phyloP scores from a whole-genome alignment of 2,797 vertebrate genomes.

The Leptatherina wallacei region DNA sequence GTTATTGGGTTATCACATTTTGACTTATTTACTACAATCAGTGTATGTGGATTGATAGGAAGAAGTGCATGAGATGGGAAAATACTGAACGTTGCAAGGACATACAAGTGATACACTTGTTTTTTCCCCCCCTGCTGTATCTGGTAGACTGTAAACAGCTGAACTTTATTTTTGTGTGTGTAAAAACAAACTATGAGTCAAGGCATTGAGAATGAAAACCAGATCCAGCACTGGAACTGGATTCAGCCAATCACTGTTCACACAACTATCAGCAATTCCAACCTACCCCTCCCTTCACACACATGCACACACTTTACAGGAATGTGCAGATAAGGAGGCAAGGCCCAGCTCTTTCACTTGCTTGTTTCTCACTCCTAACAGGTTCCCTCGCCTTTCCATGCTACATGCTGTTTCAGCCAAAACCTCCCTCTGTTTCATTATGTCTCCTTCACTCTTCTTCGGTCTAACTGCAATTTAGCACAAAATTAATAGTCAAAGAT shows the following conservation, averaged over 20 bases:
- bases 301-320: slow-evolving; percentile 59
- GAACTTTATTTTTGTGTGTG: slow-evolving; percentile 49
- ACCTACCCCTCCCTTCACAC: slow-evolving; percentile 50
- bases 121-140: slow-evolving; percentile 2
- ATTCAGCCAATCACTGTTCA: slow-evolving; percentile 72
- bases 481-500: slow-evolving; percentile 14
- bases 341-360: slow-evolving; percentile 53
- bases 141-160: background rate
- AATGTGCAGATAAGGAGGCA: slow-evolving; percentile 84
- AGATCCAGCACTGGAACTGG: slow-evolving; percentile 62
- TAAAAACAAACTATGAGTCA: slow-evolving; percentile 45
- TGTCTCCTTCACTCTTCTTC: background rate
- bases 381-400: slow-evolving; percentile 48
- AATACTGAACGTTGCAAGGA: slow-evolving; percentile 2
- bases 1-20: background rate
- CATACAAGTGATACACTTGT: slow-evolving; percentile 3
- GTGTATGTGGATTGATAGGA: background rate
- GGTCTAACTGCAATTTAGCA: background rate
- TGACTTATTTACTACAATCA: slow-evolving; percentile 2
- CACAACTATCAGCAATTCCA: slow-evolving; percentile 71
- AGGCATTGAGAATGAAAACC: slow-evolving; percentile 69
- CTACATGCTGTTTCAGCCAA: slow-evolving; percentile 32
- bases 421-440: slow-evolving; percentile 13
- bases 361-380: slow-evolving; percentile 58
- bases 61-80: background rate